phyloP scores from a whole-genome alignment of 2,888 invertebrate genomes.

The Mesorhabditis sp. region DNA sequence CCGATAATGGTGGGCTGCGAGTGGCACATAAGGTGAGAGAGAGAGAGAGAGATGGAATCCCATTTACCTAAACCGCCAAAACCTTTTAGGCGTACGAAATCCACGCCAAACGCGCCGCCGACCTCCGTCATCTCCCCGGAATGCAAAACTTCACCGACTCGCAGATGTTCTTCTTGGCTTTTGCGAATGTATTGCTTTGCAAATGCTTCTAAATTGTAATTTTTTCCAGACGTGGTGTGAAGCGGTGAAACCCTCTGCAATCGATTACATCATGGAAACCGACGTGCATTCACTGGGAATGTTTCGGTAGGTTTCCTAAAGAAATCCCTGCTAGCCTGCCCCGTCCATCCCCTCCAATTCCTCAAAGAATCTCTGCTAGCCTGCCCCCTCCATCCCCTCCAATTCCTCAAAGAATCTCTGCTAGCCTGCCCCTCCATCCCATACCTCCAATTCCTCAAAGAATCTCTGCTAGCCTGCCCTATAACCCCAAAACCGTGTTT shows the following conservation, averaged over 20 bases:
- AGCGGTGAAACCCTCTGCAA: conserved; percentile 39
- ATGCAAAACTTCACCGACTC: conserved; percentile 58
- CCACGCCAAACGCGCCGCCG: conserved; percentile 25
- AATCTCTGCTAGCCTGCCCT: neutral
- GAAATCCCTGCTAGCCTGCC: too few relatives aligned
- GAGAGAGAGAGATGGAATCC: neutral
- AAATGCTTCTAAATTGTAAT: neutral
- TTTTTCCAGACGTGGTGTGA: conserved; percentile 46
- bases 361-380: too few relatives aligned
- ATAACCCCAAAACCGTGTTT: conserved; percentile 10
- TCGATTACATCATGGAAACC: conserved; percentile 44
- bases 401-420: too few relatives aligned
- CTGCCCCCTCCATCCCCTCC: too few relatives aligned
- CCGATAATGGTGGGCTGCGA: conserved; percentile 50
- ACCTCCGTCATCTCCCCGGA: conserved; percentile 54
- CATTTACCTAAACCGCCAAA: neutral
- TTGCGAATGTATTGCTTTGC: conserved; percentile 51
- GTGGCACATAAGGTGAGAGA: conserved; percentile 37
- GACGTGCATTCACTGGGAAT: conserved; percentile 44
- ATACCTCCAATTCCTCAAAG: too few relatives aligned
- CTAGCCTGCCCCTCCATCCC: too few relatives aligned
- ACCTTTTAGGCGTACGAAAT: conserved; percentile 29
- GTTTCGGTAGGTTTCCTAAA: conserved; percentile 23
- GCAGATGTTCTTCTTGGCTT: conserved; percentile 62
- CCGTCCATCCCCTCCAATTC: too few relatives aligned